Conservation (phyloP, 2,888 invertebrate species). For the Drosophila seclusa region DNA sequence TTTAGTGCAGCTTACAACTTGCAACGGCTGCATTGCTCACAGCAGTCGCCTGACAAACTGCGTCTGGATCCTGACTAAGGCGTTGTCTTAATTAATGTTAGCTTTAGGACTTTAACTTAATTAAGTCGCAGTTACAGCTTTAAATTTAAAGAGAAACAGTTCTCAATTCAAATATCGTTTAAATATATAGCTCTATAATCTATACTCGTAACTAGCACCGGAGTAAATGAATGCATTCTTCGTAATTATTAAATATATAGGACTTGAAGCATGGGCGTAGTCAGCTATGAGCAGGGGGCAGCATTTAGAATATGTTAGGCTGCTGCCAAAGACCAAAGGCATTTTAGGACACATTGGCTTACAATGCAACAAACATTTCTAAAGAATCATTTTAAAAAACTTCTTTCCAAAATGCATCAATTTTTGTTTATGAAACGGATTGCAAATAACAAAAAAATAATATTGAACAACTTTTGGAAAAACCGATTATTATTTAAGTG, state of each 20-base stretch:
- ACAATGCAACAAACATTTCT: not conserved
- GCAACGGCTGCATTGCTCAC: constrained; percentile 25
- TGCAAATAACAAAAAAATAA: not conserved
- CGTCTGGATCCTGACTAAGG: not conserved
- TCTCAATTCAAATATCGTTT: not conserved
- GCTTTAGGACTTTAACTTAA: not conserved
- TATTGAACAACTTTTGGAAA: not conserved
- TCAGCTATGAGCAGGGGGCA: not conserved
- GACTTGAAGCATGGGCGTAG: not conserved
- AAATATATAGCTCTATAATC: not conserved
- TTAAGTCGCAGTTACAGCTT: constrained; percentile 3
- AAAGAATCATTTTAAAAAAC: not conserved
- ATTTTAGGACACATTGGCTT: not conserved
- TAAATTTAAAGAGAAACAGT: not conserved
- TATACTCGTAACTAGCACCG: not conserved
- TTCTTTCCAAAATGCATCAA: not conserved
- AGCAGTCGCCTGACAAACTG: constrained; percentile 1
- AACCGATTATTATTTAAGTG: not conserved
- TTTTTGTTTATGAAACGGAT: not conserved
- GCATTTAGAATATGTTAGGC: not conserved
- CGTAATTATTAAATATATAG: not conserved
- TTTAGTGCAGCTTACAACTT: constrained; percentile 1
- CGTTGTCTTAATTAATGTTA: constrained; percentile 1
- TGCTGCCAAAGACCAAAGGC: not conserved
- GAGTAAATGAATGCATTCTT: not conserved